A percentile compares a stretch with the other conserved stretches of the same genome.
Conservation (phyloP, 2,797 vertebrate genomes). For the Ctenopoma multispine region DNA sequence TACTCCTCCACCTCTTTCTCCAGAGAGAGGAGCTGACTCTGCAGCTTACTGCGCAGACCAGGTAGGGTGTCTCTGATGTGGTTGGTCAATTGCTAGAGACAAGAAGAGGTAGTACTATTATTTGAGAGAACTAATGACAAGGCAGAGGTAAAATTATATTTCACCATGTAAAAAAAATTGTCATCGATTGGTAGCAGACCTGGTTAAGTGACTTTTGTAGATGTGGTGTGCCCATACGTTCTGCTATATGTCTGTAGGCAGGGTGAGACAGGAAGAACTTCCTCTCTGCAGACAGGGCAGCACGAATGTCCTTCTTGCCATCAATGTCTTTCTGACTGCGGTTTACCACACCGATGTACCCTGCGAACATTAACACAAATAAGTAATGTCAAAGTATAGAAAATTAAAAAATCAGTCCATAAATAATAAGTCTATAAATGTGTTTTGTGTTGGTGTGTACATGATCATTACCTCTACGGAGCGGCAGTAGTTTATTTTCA, state of each 20-base stretch:
- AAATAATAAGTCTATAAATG: not conserved
- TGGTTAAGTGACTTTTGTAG: slow-evolving; percentile 95
- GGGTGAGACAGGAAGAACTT: slow-evolving; percentile 99
- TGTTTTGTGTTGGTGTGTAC: not conserved
- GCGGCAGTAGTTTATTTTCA: slow-evolving; percentile 94
- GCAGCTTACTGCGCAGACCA: slow-evolving; percentile 92
- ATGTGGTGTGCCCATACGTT: slow-evolving; percentile 96
- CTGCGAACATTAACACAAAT: slow-evolving; percentile 69
- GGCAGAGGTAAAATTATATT: not conserved
- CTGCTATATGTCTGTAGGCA: slow-evolving; percentile 94
- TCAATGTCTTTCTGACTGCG: slow-evolving; percentile 99
- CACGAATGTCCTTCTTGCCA: slow-evolving; percentile 95
- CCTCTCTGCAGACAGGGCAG: slow-evolving; percentile 92
- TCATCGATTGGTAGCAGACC: slow-evolving; percentile 74
- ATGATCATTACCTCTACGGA: slow-evolving; percentile 88
- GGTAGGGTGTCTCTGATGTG: slow-evolving; percentile 97
- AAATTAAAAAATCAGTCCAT: not conserved
- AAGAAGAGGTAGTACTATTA: slow-evolving; percentile 1
- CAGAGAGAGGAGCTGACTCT: slow-evolving; percentile 95
- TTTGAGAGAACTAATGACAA: not conserved
- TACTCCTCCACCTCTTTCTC: slow-evolving; percentile 99
- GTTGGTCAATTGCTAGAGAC: slow-evolving; percentile 94
- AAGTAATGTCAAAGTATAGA: not conserved
- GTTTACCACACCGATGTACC: slow-evolving; percentile 97
- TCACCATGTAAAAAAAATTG: not conserved